phyloP scores from a whole-genome alignment of 2,888 invertebrate species.

The Ornithoptera priamus region DNA sequence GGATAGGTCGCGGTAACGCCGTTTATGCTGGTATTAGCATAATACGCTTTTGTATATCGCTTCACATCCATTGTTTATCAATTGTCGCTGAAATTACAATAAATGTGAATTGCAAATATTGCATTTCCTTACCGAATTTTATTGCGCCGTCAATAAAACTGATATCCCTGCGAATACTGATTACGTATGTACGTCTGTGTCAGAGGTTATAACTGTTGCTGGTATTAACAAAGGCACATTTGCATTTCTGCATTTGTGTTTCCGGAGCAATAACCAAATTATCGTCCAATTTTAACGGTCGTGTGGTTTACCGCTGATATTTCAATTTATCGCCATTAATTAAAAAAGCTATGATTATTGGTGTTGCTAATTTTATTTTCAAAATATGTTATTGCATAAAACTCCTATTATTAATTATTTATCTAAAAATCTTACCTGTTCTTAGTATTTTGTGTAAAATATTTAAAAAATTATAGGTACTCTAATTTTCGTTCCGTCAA shows the following conservation, averaged over 20 bases:
- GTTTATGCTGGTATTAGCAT: conserved; percentile 79
- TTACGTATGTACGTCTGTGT: conserved; percentile 47
- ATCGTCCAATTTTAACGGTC: conserved; percentile 63
- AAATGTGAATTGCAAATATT: conserved; percentile 42
- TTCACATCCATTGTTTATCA: conserved; percentile 52
- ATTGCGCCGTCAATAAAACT: conserved; percentile 40
- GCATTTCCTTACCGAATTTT: conserved; percentile 40
- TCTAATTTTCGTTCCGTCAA: neutral
- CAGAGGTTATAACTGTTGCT: conserved; percentile 66
- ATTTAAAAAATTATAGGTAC: too few species aligned
- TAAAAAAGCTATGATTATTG: neutral
- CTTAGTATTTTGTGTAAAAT: too few species aligned
- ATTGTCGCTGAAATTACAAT: conserved; percentile 55
- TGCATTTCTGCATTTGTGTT: conserved; percentile 60
- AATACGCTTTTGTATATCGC: conserved; percentile 61
- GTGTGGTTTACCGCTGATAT: conserved; percentile 61
- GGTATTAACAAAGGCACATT: conserved; percentile 68
- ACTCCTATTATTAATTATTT: neutral
- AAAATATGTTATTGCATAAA: neutral
- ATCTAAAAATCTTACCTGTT: too few species aligned
- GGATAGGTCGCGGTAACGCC: conserved; percentile 70
- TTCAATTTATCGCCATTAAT: conserved; percentile 30
- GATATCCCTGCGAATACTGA: conserved; percentile 56
- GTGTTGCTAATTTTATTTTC: neutral
- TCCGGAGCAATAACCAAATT: conserved; percentile 69